These are phyloP conservation scores for Acleris sparsana DNA, from an alignment of 2,888 invertebrate genomes.

Conservation along the genomic window DNA sequence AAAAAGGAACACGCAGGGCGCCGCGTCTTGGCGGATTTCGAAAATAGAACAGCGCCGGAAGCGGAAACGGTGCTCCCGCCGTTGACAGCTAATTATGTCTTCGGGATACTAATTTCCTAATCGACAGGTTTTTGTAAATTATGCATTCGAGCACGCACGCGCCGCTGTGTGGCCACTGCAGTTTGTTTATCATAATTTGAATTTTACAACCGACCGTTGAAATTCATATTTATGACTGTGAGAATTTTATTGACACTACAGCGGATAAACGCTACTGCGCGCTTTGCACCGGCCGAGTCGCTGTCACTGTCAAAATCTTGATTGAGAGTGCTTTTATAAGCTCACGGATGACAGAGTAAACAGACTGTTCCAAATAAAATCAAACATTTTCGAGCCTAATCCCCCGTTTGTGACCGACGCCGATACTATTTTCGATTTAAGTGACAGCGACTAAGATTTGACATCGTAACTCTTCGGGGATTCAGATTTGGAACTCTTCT, in stretches of 20 bases:
- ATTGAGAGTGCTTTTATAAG: constrained; percentile 64
- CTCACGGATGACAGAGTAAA: constrained; percentile 61
- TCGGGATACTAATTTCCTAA: constrained; percentile 72
- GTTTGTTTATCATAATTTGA: constrained; percentile 73
- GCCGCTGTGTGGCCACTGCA: constrained; percentile 45
- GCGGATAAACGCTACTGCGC: constrained; percentile 55
- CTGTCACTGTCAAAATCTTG: constrained; percentile 65
- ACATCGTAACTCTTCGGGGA: constrained; percentile 74
- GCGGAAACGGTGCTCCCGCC: constrained; percentile 74
- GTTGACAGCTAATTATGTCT: constrained; percentile 82
- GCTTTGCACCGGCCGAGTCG: constrained; percentile 49
- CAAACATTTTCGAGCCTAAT: constrained; percentile 45
- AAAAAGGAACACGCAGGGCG: constrained; percentile 48
- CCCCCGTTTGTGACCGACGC: constrained; percentile 45
- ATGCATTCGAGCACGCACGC: constrained; percentile 44
- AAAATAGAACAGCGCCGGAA: constrained; percentile 80
- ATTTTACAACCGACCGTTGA: constrained; percentile 72
- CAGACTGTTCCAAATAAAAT: constrained; percentile 54
- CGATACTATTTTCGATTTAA: constrained; percentile 68
- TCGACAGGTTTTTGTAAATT: constrained; percentile 72
- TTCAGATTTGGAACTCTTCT: constrained; percentile 71
- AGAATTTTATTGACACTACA: constrained; percentile 67
- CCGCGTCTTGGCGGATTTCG: constrained; percentile 67
- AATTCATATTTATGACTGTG: constrained; percentile 70
- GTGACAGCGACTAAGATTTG: constrained; percentile 68